Conservation (phyloP, 2,797 vertebrate species). For the Molossus alvarezi region DNA sequence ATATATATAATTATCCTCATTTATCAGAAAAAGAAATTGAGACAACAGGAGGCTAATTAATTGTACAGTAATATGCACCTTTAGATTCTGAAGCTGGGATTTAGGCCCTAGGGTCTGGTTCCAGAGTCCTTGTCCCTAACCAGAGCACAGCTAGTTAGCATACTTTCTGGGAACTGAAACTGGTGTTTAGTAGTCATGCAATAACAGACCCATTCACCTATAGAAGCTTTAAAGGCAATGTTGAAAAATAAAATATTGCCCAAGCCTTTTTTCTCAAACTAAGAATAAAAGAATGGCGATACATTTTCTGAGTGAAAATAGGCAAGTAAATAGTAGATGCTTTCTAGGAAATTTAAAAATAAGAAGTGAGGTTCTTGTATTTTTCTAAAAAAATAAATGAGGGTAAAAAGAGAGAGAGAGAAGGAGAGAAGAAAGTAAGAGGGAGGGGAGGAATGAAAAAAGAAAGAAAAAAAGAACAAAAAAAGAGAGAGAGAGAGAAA, state of each 20-base stretch:
- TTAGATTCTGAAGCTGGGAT: background rate
- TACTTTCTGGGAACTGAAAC: background rate
- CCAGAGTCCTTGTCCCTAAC: background rate
- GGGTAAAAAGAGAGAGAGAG: accelerated
- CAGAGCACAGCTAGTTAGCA: background rate
- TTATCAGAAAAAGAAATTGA: background rate
- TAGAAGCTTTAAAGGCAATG: background rate
- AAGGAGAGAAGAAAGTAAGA: no score
- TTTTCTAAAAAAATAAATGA: background rate
- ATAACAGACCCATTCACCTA: background rate
- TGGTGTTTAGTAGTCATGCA: background rate
- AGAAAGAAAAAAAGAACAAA: background rate
- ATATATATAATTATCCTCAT: background rate
- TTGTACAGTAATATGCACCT: background rate
- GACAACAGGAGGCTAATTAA: background rate
- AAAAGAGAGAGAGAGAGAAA: background rate
- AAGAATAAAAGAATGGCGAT: background rate
- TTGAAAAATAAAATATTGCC: slow-evolving; percentile 1
- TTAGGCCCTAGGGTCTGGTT: background rate
- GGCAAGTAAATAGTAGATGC: background rate
- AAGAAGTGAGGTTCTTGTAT: background rate
- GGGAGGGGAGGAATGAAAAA: accelerated
- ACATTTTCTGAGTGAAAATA: background rate
- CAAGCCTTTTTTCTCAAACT: background rate
- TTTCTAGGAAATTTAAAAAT: slow-evolving; percentile 43